phyloP scores from a whole-genome alignment of 2,888 invertebrate genomes.

The Lochmaea crataegi region DNA sequence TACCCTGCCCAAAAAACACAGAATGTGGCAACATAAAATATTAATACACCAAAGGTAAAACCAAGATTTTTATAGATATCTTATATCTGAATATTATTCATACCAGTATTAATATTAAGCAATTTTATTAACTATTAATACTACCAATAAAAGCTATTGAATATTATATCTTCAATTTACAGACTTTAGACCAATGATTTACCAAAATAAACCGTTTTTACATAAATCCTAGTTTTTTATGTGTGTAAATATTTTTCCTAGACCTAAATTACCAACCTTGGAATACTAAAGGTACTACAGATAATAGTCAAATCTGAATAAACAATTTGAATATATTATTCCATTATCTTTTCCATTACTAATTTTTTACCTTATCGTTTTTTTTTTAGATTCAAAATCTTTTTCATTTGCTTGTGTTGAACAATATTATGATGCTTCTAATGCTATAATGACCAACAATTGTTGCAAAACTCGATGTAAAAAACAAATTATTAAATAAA shows the following conservation, averaged over 20 bases:
- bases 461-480: constrained; percentile 20
- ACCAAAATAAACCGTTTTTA: too few species aligned
- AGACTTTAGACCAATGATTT: too few species aligned
- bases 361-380: not conserved
- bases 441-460: constrained; percentile 21
- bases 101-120: too few species aligned
- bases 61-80: too few species aligned
- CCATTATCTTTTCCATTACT: constrained; percentile 8
- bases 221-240: not conserved
- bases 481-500: constrained; percentile 26
- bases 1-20: too few species aligned
- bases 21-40: too few species aligned
- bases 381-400: not conserved
- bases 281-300: constrained; percentile 9
- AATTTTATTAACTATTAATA: too few species aligned
- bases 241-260: constrained; percentile 21
- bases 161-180: too few species aligned
- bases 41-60: too few species aligned
- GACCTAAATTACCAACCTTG: constrained; percentile 31
- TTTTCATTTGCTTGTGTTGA: not conserved
- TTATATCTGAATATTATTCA: too few species aligned
- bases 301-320: constrained; percentile 15
- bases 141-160: too few species aligned
- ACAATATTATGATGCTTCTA: constrained; percentile 11
- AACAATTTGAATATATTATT: constrained; percentile 28